Evolutionary conservation across 1,140 invertebrate genomes (phyloP), one percentile per base, ranked within the genome.

Genomic region (Mizuhopecten yessoensis): DNA sequence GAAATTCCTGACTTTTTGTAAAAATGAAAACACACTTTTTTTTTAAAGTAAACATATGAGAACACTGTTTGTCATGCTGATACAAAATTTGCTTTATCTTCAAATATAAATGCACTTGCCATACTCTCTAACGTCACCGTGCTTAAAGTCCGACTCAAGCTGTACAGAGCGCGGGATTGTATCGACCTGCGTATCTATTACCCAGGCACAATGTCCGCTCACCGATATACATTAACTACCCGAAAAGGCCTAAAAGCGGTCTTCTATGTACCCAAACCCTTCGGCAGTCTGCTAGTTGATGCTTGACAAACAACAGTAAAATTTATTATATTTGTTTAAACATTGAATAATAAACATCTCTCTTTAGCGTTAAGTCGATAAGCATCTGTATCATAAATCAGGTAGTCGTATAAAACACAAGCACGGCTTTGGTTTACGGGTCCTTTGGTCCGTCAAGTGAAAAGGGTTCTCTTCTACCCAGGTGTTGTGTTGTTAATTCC

Each of bases 271-370:
- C 57, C 57, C 20, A 75, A 75, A 75, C 57, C 57, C 57, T 75
- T 75, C 57, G 57, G 23, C 23, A 75, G 57, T 75, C 57, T 75
- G 57, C 57, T 75, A 75, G 57, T 75, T 75, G 57, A 75, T 75
- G 57, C 57, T 75, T 75, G 57, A 75, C 57, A 75, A 75, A 75
- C 57, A 75, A 75, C 57, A 75, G 57, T 75, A 75, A 75, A 75
- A 75, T 75, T 75, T 75, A 75, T 75, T 75, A 75, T 75, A 75
- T 75, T 75, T 75, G 57, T 75, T 75, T 75, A 75, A 75, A 75
- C 57, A 75, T 75, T 75, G 57, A 75, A 75, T 75, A 75, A 75
- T 75, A 75, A 75, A 75, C 57, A 75, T 75, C 57, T 75, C 57
- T 75, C 57, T 75, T 75, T 75, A 29, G 57, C 57, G n/a, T 75